These are phyloP conservation scores for Zygogramma bicolorata DNA, from an alignment of 2,888 invertebrate genomes.

Conservation along the genomic window DNA sequence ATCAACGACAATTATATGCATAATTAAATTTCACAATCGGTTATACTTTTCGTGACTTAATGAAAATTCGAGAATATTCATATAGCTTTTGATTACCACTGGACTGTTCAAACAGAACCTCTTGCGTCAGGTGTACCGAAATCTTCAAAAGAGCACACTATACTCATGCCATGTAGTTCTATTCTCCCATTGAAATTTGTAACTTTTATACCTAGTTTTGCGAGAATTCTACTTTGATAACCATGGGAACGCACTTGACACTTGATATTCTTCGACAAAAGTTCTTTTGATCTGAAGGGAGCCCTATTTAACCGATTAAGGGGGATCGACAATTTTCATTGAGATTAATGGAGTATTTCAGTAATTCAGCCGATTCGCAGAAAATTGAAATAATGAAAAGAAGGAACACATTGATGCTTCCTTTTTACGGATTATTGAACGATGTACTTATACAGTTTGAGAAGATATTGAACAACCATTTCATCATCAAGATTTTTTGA, in stretches of 20 bases:
- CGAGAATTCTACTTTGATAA: slow-evolving; percentile 57
- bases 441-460: neutral
- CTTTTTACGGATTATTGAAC: neutral
- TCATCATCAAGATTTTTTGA: no score
- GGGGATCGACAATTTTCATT: neutral
- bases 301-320: slow-evolving; percentile 25
- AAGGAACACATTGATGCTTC: neutral
- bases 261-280: slow-evolving; percentile 56
- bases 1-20: no score
- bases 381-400: neutral
- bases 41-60: no score
- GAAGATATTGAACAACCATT: neutral
- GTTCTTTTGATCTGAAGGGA: slow-evolving; percentile 43
- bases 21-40: no score
- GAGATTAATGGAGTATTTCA: neutral
- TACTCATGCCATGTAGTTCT: slow-evolving; percentile 50
- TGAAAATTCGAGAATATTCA: neutral
- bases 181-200: slow-evolving; percentile 62
- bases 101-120: slow-evolving; percentile 14
- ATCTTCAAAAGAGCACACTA: slow-evolving; percentile 33
- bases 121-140: slow-evolving; percentile 21
- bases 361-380: neutral
- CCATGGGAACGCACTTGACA: slow-evolving; percentile 67
- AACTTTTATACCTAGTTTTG: slow-evolving; percentile 64
- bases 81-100: slow-evolving; percentile 19